Conservation (phyloP, 2,888 invertebrate genomes). For the Polydrusus cervinus region DNA sequence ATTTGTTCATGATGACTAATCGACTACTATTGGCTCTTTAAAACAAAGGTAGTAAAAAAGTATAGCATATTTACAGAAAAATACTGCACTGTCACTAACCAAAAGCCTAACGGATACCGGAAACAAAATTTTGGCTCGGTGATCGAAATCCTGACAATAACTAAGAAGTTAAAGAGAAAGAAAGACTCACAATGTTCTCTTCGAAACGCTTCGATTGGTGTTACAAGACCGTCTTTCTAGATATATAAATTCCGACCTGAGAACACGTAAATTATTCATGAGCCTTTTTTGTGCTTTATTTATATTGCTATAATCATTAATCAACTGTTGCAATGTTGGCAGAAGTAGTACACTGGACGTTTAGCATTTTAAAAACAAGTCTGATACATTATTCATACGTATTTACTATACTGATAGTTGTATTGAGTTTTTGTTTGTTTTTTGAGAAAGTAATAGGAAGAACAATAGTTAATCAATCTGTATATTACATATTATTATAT, state of each 20-base stretch:
- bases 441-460: background rate
- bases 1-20: too few species aligned
- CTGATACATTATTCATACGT: slow-evolving; percentile 11
- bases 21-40: too few species aligned
- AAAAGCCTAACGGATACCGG: too few species aligned
- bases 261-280: slow-evolving; percentile 21
- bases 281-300: slow-evolving; percentile 19
- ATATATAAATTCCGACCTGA: slow-evolving; percentile 11
- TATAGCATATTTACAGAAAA: too few species aligned
- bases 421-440: slow-evolving; percentile 3
- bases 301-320: slow-evolving; percentile 12
- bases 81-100: too few species aligned
- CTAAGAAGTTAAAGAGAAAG: background rate
- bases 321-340: slow-evolving; percentile 8
- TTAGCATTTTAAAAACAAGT: slow-evolving; percentile 17
- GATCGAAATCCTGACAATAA: too few species aligned
- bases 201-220: background rate
- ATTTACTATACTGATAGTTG: background rate
- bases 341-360: slow-evolving; percentile 17
- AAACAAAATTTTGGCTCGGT: too few species aligned
- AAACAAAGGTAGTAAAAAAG: too few species aligned
- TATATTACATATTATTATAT: background rate
- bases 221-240: background rate
- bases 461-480: background rate
- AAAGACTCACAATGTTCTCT: background rate